Evolutionary conservation across 92 coral and sea anemone genomes (phyloP).

Genomic region (Desmophyllum pertusum): DNA sequence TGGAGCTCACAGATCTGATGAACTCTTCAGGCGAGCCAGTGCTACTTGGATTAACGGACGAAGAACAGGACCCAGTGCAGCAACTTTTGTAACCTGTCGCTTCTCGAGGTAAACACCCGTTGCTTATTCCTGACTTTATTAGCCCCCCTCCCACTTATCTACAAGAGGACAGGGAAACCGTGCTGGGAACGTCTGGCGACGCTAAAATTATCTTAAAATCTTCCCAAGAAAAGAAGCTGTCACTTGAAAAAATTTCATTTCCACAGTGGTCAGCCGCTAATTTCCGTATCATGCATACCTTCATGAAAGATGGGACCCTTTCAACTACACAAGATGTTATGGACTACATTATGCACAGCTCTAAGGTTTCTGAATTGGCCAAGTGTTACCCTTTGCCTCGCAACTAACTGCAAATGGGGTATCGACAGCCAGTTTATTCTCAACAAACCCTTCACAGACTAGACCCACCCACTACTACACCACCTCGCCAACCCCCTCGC

Average conservation of each 20-base stretch:
- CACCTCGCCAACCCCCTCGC: slow-evolving; percentile 2
- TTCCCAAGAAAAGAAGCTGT: slow-evolving; percentile 18
- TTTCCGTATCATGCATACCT: slow-evolving; percentile 9
- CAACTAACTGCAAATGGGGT: slow-evolving; percentile 17
- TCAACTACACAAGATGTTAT: slow-evolving; percentile 9
- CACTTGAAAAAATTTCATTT: slow-evolving; percentile 32
- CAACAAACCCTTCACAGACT: slow-evolving; percentile 20
- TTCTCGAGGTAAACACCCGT: not conserved
- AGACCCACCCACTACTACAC: not conserved
- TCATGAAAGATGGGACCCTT: not conserved
- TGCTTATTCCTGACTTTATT: slow-evolving; percentile 15
- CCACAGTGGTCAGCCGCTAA: slow-evolving; percentile 32
- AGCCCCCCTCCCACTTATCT: slow-evolving; percentile 9
- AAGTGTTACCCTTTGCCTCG: slow-evolving; percentile 21
- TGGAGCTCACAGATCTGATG: not conserved
- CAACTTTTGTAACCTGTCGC: slow-evolving; percentile 1
- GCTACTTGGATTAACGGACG: slow-evolving; percentile 4
- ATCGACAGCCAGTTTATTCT: slow-evolving; percentile 26
- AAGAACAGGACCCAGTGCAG: slow-evolving; percentile 4
- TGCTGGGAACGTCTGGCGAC: slow-evolving; percentile 22
- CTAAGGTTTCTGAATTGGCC: slow-evolving; percentile 12
- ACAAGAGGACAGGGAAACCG: slow-evolving; percentile 25
- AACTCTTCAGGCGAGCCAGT: slow-evolving; percentile 22
- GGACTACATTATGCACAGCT: not conserved
- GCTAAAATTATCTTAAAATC: slow-evolving; percentile 13